Base-by-base conservation (phyloP, 2,888 invertebrate species). In the Scrobipalpa costella region DNA sequence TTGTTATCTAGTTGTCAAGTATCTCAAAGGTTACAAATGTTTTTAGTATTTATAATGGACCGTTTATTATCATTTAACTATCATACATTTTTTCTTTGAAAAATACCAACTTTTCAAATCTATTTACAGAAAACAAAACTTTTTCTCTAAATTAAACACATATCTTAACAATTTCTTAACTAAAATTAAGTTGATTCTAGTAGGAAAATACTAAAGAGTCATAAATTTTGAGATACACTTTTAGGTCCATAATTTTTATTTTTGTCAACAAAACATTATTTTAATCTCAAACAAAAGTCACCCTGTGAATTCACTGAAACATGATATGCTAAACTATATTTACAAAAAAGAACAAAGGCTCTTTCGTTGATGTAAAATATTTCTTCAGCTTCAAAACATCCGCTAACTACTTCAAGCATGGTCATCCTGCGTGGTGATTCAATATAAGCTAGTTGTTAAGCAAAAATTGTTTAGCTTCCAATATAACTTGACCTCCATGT, bases 281-380 rank as follows among this genome's bases (percentile, higher is more conserved):
- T 66, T 78, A 82, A 83, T 83, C 81, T 83, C 83, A 77, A 77
- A 74, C 15, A 55, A 67, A 71, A 78, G 77, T 76, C 78, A 81
- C 80, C 81, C 80, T 81, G 81, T 81, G 70, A 73, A 76, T 73
- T 75, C 66, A 78, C 72, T 75, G 75, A 72, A 77, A 77, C 73
- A 76, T 73, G 68, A 69, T 71, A 73, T 71, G 67, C 69, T 69
- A 70, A 67, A 68, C 66, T 71, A 72, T 73, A 70, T 71, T 70
- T 69, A 70, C 70, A 70, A 65, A 63, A 34, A 62, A 61, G 64
- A 49, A 47, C 63, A 11, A 36, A 5, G 34, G 33, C 8, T 55
- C 55, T 55, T 55, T 55, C 55, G 15, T 15, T 15, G n/a, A n/a
- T 27, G 17, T 17, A 49, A 44, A 38, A 7, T 15, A 15, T 7